Evolutionary conservation across 2,113 vertebrate species (phyloP).

Genomic region (Thunnus thynnus): DNA sequence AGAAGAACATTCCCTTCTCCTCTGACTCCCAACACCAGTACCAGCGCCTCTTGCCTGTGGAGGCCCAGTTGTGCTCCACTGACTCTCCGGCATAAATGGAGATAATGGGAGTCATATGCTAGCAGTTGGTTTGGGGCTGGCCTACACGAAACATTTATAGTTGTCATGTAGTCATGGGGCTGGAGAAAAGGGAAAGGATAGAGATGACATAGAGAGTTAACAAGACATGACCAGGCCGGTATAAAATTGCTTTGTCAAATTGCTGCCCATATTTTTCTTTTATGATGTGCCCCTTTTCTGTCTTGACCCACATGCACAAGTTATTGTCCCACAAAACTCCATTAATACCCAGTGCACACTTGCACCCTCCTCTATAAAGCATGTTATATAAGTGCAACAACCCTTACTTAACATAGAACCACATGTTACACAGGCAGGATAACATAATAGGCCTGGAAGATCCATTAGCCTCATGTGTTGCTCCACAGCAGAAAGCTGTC

Average conservation of each 20-base stretch:
- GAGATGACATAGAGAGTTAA: slow-evolving; percentile 47
- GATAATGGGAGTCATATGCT: slow-evolving; percentile 83
- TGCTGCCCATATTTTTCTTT: slow-evolving; percentile 30
- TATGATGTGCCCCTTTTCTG: not conserved
- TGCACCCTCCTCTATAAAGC: slow-evolving; percentile 22
- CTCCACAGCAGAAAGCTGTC: slow-evolving; percentile 53
- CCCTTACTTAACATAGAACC: slow-evolving; percentile 62
- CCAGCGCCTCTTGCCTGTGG: slow-evolving; percentile 59
- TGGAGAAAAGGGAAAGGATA: slow-evolving; percentile 48
- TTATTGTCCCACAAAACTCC: slow-evolving; percentile 32
- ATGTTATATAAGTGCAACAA: slow-evolving; percentile 56
- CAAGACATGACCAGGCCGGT: slow-evolving; percentile 26
- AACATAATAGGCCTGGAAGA: slow-evolving; percentile 59
- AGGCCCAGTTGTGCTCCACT: slow-evolving; percentile 77
- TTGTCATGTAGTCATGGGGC: slow-evolving; percentile 63
- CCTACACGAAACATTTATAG: slow-evolving; percentile 73
- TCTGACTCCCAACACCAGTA: slow-evolving; percentile 52
- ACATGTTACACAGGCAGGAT: slow-evolving; percentile 61
- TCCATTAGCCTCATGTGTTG: slow-evolving; percentile 63
- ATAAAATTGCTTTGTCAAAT: slow-evolving; percentile 46
- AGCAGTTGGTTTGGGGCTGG: slow-evolving; percentile 65
- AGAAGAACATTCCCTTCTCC: slow-evolving; percentile 58
- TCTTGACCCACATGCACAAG: not conserved
- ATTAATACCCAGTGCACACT: slow-evolving; percentile 29
- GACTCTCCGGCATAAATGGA: slow-evolving; percentile 78